Evolutionary conservation across 2,888 invertebrate species (phyloP).

Genomic region (Lithophane leautieri): DNA sequence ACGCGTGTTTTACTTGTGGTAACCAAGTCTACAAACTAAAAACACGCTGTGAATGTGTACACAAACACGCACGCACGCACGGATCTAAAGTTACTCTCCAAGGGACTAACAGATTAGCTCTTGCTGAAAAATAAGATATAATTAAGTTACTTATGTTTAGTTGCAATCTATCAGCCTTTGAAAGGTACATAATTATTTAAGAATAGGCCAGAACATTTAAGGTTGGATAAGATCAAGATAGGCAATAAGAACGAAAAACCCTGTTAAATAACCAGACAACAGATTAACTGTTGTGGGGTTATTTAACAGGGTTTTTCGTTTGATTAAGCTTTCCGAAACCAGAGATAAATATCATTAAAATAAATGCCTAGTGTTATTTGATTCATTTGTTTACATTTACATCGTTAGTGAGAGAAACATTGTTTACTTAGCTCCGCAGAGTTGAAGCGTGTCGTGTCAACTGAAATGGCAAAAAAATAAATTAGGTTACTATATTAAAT

Average conservation of each 20-base stretch:
- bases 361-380: conserved; percentile 13
- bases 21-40: too few relatives aligned
- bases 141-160: neutral
- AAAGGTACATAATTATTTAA: too few relatives aligned
- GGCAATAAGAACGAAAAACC: neutral
- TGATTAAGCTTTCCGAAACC: neutral
- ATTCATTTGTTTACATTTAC: conserved; percentile 19
- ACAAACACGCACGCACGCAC: too few relatives aligned
- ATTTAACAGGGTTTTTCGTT: too few relatives aligned
- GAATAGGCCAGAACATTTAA: too few relatives aligned
- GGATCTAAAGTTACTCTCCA: too few relatives aligned
- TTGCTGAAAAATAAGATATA: neutral
- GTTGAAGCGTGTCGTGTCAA: conserved; percentile 27
- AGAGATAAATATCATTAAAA: conserved; percentile 9
- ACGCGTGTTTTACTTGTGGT: too few relatives aligned
- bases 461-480: conserved; percentile 58
- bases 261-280: neutral
- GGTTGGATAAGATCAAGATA: neutral
- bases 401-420: conserved; percentile 31
- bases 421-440: conserved; percentile 31
- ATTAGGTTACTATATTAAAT: too few relatives aligned
- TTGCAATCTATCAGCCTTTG: too few relatives aligned
- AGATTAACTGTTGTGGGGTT: too few relatives aligned
- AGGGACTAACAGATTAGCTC: neutral
- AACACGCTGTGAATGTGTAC: too few relatives aligned